Evolutionary conservation across 2,888 invertebrate species (phyloP).

Genomic region (Sympetrum striolatum): DNA sequence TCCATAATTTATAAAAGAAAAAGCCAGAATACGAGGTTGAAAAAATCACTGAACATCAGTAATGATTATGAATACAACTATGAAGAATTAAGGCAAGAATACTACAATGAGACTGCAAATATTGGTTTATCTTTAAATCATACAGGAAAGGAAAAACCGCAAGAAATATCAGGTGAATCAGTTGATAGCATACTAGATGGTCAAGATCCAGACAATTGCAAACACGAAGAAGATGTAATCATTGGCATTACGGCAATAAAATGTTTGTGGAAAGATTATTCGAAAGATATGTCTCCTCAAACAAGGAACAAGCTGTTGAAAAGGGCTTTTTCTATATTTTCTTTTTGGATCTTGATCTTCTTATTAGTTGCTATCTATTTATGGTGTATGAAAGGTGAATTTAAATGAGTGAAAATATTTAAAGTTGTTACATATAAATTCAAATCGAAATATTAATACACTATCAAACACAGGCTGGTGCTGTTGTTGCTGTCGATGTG

Average conservation of each 20-base stretch:
- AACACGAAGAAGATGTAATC: background rate
- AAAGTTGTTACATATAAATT: background rate
- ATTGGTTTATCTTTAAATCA: background rate
- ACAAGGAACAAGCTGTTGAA: slow-evolving; percentile 50
- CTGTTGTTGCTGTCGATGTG: slow-evolving; percentile 3
- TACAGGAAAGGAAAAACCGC: background rate
- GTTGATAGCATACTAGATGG: background rate
- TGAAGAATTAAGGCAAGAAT: background rate
- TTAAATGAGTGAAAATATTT: background rate
- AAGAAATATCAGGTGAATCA: background rate
- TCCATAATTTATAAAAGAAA: background rate
- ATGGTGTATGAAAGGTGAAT: slow-evolving; percentile 63
- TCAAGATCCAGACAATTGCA: background rate
- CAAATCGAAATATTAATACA: background rate
- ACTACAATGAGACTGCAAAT: background rate
- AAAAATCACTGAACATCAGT: background rate
- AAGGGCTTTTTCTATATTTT: slow-evolving; percentile 55
- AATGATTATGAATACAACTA: background rate
- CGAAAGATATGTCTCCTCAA: background rate
- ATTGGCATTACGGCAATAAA: background rate
- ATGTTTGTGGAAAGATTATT: background rate
- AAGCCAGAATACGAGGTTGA: background rate
- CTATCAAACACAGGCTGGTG: slow-evolving; percentile 3
- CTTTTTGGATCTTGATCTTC: slow-evolving; percentile 61
- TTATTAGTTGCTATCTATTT: slow-evolving; percentile 60